A percentile compares a stretch with the other conserved stretches of the same genome.
phyloP scores from a whole-genome alignment of 53 echinoderm and acorn worm genomes.

The Mesocentrotus franciscanus region DNA sequence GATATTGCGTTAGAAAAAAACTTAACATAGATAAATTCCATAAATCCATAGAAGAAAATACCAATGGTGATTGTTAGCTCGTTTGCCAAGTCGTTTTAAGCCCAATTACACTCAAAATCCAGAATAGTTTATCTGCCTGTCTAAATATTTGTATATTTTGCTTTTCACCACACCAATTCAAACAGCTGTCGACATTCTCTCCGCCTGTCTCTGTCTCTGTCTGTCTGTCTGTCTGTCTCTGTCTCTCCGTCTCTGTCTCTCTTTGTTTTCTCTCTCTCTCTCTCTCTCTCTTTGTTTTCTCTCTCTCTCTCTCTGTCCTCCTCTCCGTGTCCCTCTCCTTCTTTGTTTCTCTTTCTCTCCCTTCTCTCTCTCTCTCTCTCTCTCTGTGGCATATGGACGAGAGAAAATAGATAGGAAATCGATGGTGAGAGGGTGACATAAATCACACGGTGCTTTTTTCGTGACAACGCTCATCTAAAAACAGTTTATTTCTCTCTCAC shows the following conservation, averaged over 20 bases:
- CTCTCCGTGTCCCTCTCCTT: too few relatives aligned
- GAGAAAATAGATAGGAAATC: not conserved
- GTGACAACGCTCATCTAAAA: not conserved
- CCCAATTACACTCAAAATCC: not conserved
- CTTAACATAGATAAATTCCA: not conserved
- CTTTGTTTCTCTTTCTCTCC: not conserved
- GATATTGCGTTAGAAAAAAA: too few relatives aligned
- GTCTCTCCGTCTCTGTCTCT: not conserved
- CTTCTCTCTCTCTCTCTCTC: conserved; percentile 14
- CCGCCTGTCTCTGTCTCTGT: not conserved
- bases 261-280: not conserved
- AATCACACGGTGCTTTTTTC: not conserved
- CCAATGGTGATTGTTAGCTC: not conserved
- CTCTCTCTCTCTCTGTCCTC: conserved; percentile 10
- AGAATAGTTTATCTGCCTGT: conserved; percentile 39
- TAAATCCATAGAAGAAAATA: not conserved
- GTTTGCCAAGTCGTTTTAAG: not conserved
- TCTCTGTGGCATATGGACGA: not conserved
- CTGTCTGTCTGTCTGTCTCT: not conserved
- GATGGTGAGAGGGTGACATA: not conserved
- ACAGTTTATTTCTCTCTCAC: not conserved
- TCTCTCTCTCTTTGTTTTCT: not conserved
- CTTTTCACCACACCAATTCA: not conserved
- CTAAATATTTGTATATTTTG: conserved; percentile 56
- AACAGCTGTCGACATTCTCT: conserved; percentile 31